A percentile compares a stretch with the other conserved stretches of the same genome.
Conservation (phyloP, 1,140 invertebrate genomes). For the Drosophila paulistorum region DNA sequence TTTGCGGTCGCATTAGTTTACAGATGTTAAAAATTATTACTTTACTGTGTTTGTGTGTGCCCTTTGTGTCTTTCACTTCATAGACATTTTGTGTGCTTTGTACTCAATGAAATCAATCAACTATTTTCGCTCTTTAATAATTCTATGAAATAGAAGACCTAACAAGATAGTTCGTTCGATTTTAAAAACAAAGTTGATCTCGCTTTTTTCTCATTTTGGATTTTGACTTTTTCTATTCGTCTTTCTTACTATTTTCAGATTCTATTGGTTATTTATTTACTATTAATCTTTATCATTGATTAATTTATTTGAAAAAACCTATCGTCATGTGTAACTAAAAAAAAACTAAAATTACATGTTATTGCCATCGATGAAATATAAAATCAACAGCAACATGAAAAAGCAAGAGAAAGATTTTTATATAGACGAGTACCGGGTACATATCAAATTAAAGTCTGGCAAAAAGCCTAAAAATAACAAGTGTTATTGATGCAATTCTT, state of each 20-base stretch:
- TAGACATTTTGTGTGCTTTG: constrained; percentile 36
- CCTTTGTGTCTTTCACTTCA: constrained; percentile 23
- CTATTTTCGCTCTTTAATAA: no score
- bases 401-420: constrained; percentile 4
- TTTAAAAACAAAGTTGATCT: no score
- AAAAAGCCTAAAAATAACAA: constrained; percentile 38
- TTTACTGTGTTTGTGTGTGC: constrained; percentile 26
- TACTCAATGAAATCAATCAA: constrained; percentile 9
- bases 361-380: constrained; percentile 21
- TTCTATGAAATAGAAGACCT: no score
- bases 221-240: no score
- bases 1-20: constrained; percentile 77
- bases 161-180: no score
- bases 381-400: constrained; percentile 41
- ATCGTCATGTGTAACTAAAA: constrained; percentile 10
- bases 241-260: no score
- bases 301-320: neutral
- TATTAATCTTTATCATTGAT: no score
- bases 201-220: no score
- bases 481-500: constrained; percentile 69
- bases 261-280: no score
- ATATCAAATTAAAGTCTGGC: constrained; percentile 23
- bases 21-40: constrained; percentile 72
- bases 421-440: neutral
- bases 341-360: constrained; percentile 22